phyloP scores from a whole-genome alignment of 92 coral and sea anemone species.

The Isaurus tuberculatus region DNA sequence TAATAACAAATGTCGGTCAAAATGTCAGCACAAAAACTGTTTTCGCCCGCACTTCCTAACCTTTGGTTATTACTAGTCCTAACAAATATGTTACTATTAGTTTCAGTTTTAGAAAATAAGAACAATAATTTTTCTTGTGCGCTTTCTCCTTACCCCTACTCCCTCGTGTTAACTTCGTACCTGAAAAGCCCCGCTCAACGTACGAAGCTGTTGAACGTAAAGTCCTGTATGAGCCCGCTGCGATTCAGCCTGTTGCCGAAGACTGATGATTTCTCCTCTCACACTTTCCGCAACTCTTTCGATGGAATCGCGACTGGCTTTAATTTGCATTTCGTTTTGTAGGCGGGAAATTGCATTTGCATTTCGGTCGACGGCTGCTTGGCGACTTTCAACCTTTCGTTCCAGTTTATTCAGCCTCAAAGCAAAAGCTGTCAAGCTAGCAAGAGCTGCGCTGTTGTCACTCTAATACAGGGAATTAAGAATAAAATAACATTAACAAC shows the following conservation, averaged over 20 bases:
- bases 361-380: slow-evolving; percentile 70
- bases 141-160: background rate
- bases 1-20: no score
- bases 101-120: no score
- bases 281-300: background rate
- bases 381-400: slow-evolving; percentile 59
- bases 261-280: background rate
- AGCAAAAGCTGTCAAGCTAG: slow-evolving; percentile 68
- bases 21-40: no score
- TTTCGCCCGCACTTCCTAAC: no score
- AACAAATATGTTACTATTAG: no score
- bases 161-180: background rate
- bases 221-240: background rate
- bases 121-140: background rate
- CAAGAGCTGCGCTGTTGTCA: slow-evolving; percentile 28
- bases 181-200: slow-evolving; percentile 21
- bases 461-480: background rate
- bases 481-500: background rate
- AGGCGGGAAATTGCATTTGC: slow-evolving; percentile 10
- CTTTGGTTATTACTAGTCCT: no score
- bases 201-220: background rate
- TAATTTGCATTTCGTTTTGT: slow-evolving; percentile 15
- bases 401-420: slow-evolving; percentile 71
- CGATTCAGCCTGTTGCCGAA: background rate
- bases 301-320: slow-evolving; percentile 17